Evolutionary conservation across 2,797 vertebrate genomes (phyloP).

Genomic region (Pangasius macronema): DNA sequence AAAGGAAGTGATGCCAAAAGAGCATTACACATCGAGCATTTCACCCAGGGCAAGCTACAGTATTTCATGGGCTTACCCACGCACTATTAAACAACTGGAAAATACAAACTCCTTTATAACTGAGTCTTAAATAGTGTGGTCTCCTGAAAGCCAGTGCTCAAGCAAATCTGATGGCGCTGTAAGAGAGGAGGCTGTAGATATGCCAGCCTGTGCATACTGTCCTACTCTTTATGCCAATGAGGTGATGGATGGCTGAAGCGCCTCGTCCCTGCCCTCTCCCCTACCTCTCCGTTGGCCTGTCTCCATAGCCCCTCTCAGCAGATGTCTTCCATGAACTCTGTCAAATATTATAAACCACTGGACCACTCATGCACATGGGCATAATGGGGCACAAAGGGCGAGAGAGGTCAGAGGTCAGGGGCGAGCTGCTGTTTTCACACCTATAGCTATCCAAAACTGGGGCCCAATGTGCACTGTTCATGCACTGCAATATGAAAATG

Average conservation of each 20-base stretch:
- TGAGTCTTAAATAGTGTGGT: background rate
- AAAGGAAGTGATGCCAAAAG: background rate
- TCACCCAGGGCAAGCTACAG: conserved; percentile 18
- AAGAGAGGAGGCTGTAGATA: conserved; percentile 60
- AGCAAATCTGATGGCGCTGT: conserved; percentile 44
- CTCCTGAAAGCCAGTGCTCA: background rate
- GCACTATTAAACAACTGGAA: background rate
- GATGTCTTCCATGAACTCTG: conserved; percentile 86
- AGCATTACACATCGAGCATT: background rate
- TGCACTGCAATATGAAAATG: background rate
- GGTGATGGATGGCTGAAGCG: conserved; percentile 71
- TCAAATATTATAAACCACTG: conserved; percentile 83
- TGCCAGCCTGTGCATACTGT: conserved; percentile 37
- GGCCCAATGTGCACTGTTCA: background rate
- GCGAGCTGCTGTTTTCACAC: conserved; percentile 35
- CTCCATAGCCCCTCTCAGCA: conserved; percentile 73
- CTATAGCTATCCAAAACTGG: background rate
- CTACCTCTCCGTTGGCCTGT: conserved; percentile 67
- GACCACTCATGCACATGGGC: conserved; percentile 51
- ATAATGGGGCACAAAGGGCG: conserved; percentile 26
- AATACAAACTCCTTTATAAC: background rate
- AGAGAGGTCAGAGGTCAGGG: conserved; percentile 40
- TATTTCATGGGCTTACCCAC: background rate
- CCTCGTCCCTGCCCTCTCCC: conserved; percentile 67
- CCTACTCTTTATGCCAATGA: conserved; percentile 51